Percentiles rank a stretch among this genome's conserved stretches.
These are phyloP conservation scores for Listronotus bonariensis DNA, from an alignment of 1,140 invertebrate genomes.

Conservation along the genomic window DNA sequence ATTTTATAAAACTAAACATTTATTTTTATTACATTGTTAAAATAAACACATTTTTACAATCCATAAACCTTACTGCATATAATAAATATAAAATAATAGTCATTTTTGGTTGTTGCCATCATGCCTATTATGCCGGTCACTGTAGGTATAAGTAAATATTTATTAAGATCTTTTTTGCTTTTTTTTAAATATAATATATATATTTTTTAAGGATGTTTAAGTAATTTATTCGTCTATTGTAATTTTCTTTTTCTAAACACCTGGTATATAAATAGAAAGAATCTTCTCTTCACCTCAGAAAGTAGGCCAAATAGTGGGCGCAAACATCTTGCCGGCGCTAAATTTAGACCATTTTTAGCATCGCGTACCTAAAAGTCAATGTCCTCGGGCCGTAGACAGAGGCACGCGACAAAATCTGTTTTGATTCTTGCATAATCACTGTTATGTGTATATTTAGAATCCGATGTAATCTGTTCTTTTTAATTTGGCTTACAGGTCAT, in stretches of 20 bases:
- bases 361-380: constrained; percentile 18
- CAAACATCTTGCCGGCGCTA: constrained; percentile 19
- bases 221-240: neutral
- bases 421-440: constrained; percentile 6
- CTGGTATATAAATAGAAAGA: constrained; percentile 24
- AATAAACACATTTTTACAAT: too few species aligned
- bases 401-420: constrained; percentile 13
- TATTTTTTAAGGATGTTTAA: neutral
- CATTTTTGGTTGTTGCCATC: too few species aligned
- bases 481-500: too few species aligned
- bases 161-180: neutral
- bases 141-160: too few species aligned
- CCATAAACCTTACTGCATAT: too few species aligned
- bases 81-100: too few species aligned
- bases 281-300: constrained; percentile 7
- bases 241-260: neutral
- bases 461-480: too few species aligned
- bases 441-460: neutral
- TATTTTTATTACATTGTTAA: too few species aligned
- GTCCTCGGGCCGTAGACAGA: constrained; percentile 6
- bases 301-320: constrained; percentile 30
- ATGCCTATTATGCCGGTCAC: too few species aligned
- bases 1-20: too few species aligned
- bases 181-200: neutral
- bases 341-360: constrained; percentile 28